Conservation (phyloP, 2,797 vertebrate species). For the Zenarchopterus dispar region DNA sequence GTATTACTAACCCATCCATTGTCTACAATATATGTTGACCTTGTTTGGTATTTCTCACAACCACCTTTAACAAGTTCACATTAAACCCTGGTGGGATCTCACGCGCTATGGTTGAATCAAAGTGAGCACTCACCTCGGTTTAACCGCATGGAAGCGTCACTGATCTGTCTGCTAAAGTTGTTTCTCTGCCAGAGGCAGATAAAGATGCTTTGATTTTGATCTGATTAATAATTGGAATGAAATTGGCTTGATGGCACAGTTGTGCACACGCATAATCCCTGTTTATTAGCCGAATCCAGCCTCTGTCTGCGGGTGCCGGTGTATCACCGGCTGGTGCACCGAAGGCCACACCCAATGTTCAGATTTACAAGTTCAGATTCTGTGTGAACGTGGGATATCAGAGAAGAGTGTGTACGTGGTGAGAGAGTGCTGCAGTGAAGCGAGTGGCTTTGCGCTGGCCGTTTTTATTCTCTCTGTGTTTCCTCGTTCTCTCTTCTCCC, state of each 20-base stretch:
- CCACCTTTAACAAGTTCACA: conserved; percentile 72
- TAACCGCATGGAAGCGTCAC: conserved; percentile 76
- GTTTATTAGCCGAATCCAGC: conserved; percentile 37
- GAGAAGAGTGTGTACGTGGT: conserved; percentile 40
- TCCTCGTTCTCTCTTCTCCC: conserved; percentile 98
- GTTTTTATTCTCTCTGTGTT: conserved; percentile 99
- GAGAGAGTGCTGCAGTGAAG: conserved; percentile 42
- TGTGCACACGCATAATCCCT: conserved; percentile 25
- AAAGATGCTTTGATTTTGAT: conserved; percentile 21
- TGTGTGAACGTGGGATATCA: conserved; percentile 51
- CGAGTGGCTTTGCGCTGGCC: conserved; percentile 92
- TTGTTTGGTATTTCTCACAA: conserved; percentile 70
- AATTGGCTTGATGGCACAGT: conserved; percentile 31
- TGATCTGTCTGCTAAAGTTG: conserved; percentile 63
- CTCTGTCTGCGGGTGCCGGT: conserved; percentile 44
- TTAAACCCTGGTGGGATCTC: conserved; percentile 70
- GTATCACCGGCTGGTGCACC: conserved; percentile 18
- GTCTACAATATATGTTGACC: conserved; percentile 73
- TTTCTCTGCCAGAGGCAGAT: conserved; percentile 66
- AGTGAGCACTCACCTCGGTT: conserved; percentile 61
- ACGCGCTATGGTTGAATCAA: background rate
- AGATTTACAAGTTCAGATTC: conserved; percentile 49
- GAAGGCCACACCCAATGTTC: conserved; percentile 52
- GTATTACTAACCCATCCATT: conserved; percentile 80
- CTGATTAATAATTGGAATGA: conserved; percentile 16